Percentiles rank a stretch among this genome's conserved stretches.
Conservation (phyloP, 2,888 invertebrate species). For the Nasonia oneida region DNA sequence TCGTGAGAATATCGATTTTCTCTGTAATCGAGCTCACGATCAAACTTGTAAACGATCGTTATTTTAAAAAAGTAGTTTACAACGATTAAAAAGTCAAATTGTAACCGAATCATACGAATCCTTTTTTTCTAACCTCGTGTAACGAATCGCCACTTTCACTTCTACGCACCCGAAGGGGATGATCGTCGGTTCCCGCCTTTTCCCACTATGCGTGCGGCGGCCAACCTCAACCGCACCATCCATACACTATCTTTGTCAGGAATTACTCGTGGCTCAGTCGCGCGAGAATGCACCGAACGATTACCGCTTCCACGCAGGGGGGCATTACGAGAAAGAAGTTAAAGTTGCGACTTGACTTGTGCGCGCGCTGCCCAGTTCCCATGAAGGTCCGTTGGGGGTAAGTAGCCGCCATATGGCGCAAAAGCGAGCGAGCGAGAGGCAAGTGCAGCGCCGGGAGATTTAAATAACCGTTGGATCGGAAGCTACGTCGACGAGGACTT, state of each 20-base stretch:
- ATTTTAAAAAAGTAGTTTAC: not conserved
- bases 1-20: not conserved
- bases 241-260: not conserved
- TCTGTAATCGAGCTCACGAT: not conserved
- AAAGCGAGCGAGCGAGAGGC: conserved; percentile 66
- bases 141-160: not conserved
- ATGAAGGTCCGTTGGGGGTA: conserved; percentile 79
- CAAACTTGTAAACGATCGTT: not conserved
- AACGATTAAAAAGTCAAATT: not conserved
- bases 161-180: not conserved
- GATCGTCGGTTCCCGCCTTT: not conserved
- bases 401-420: conserved; percentile 55
- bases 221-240: not conserved
- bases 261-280: conserved; percentile 23
- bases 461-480: conserved; percentile 77
- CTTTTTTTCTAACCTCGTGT: not conserved
- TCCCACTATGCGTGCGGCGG: not conserved
- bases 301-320: not conserved
- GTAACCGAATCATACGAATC: not conserved
- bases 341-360: conserved; percentile 56
- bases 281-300: conserved; percentile 5
- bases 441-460: conserved; percentile 78
- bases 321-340: not conserved
- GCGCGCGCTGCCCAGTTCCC: conserved; percentile 75
- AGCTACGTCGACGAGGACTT: conserved; percentile 52